Base-by-base conservation (phyloP, 2,888 invertebrate species). In the Polymixis flavicincta region DNA sequence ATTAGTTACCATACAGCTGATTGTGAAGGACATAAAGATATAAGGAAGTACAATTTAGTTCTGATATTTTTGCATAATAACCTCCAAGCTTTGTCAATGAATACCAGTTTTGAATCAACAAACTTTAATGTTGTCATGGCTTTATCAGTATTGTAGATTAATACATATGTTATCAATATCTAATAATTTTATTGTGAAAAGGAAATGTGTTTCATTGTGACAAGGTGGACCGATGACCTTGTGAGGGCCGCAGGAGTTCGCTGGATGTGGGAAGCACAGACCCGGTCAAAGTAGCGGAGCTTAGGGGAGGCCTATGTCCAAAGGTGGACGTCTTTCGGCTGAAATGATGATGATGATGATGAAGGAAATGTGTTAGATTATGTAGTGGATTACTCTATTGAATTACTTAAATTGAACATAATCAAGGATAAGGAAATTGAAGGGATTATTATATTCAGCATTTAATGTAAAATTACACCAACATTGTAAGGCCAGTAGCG, bases 51-150 rank as follows among this genome's bases (percentile, higher is more conserved):
- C 11, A 76, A 57, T 73, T 73, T 61, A 32, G 60, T 69, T 63
- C 14, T 60, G 42, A 79, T 72, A 83, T 71, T 85, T 85, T 85
- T 79, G 71, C 84, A 79, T 80, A 83, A 67, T 83, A 75, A 78
- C 85, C 79, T 78, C 68, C 42, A 83, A 52, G 54, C 60, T 79
- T 83, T 83, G 67, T 75, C 48, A 83, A 72, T 76, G 66, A 69
- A 65, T 85, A 72, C 71, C 54, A 84, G 71, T 72, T 76, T 63
- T 72, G 66, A 85, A 63, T 67, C 55, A 69, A 82, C 63, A 85
- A 72, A 76, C 19, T 54, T 54, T 42, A 60, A 61, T 66, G 37
- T 63, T 76, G 61, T 64, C 52, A 54, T 71, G 13, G 3, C 19
- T 73, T 67, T 80, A 64, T 70, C 50, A 70, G 63, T 69, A 17